These are phyloP conservation scores for Myripristis jacobus DNA, from an alignment of 2,797 vertebrate genomes.

Conservation along the genomic window DNA sequence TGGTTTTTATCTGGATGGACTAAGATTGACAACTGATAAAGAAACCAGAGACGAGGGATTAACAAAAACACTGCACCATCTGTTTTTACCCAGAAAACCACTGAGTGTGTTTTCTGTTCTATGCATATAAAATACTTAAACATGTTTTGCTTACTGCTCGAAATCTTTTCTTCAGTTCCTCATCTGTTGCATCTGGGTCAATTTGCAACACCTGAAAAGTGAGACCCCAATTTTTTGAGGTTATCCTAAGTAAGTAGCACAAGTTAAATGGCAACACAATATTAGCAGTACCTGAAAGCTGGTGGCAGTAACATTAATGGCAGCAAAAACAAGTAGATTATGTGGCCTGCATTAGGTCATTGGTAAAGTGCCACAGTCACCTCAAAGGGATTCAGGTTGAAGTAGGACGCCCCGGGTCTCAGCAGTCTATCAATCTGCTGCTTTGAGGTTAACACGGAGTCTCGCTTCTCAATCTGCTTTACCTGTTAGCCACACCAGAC, in stretches of 20 bases:
- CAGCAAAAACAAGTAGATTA: too few species aligned
- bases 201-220: constrained; percentile 92
- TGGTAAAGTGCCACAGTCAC: constrained; percentile 69
- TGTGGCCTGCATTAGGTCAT: too few species aligned
- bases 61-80: background rate
- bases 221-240: background rate
- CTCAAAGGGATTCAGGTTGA: constrained; percentile 98
- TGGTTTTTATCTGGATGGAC: constrained; percentile 99
- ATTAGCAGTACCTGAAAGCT: background rate
- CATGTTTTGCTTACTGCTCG: constrained; percentile 86
- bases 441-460: constrained; percentile 96
- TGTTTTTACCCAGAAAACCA: background rate
- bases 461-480: constrained; percentile 98
- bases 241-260: background rate
- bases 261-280: background rate
- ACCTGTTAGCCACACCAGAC: constrained; percentile 84
- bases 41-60: constrained; percentile 38
- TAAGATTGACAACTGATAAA: constrained; percentile 93
- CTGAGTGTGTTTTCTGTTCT: background rate
- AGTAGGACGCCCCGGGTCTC: constrained; percentile 95
- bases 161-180: constrained; percentile 98
- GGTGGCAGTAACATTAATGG: too few species aligned
- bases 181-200: constrained; percentile 96
- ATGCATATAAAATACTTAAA: background rate
- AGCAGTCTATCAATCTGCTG: constrained; percentile 97